These are phyloP conservation scores for Empis livida DNA, from an alignment of 2,888 invertebrate genomes.

Conservation along the genomic window DNA sequence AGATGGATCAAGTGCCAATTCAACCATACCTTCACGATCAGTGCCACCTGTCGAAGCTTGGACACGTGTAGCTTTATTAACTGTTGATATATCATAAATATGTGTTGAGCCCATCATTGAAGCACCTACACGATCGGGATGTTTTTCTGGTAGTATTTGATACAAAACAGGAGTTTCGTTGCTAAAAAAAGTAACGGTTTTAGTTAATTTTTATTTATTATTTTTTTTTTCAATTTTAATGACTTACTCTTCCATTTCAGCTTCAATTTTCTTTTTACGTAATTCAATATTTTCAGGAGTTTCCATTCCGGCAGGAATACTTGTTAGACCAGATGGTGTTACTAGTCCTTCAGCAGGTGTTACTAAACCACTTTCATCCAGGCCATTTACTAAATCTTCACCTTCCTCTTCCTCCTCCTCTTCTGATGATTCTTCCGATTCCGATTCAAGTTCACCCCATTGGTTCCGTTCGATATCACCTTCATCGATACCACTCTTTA, in stretches of 20 bases:
- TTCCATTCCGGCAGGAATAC: slow-evolving; percentile 89
- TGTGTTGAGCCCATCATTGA: slow-evolving; percentile 98
- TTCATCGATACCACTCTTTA: slow-evolving; percentile 53
- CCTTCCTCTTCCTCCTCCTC: slow-evolving; percentile 56
- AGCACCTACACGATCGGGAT: slow-evolving; percentile 74
- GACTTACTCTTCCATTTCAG: slow-evolving; percentile 82
- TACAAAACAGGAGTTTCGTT: slow-evolving; percentile 90
- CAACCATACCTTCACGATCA: slow-evolving; percentile 61
- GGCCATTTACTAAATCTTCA: slow-evolving; percentile 40
- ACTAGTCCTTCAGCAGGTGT: slow-evolving; percentile 89
- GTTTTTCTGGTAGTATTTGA: slow-evolving; percentile 90
- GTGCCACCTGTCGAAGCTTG: slow-evolving; percentile 27
- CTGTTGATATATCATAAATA: slow-evolving; percentile 84
- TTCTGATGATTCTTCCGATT: slow-evolving; percentile 48
- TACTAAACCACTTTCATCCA: slow-evolving; percentile 71
- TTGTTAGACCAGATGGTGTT: slow-evolving; percentile 87
- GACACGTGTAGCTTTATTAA: slow-evolving; percentile 43
- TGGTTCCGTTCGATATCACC: slow-evolving; percentile 84
- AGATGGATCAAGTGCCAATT: slow-evolving; percentile 92
- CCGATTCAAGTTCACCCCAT: slow-evolving; percentile 96
- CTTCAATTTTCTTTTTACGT: slow-evolving; percentile 91
- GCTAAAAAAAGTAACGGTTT: slow-evolving; percentile 38
- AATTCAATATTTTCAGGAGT: slow-evolving; percentile 98
- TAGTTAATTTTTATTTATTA: too few relatives aligned
- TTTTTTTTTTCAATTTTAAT: neutral